Conservation (phyloP, 2,888 invertebrate genomes). For the Pristionchus exspectatus region DNA sequence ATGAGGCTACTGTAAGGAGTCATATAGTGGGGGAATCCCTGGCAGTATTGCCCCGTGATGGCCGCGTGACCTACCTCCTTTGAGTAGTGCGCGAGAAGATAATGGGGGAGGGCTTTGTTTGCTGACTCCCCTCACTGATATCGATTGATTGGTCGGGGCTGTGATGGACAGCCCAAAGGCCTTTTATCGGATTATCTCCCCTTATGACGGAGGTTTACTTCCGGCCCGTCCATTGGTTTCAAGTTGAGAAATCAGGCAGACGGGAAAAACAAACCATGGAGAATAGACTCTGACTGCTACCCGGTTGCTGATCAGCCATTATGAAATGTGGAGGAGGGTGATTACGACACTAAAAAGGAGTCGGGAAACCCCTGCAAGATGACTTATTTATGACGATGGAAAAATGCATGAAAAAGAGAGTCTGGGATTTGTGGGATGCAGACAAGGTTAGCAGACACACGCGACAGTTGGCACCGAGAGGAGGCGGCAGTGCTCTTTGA, state of each 20-base stretch:
- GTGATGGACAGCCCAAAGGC: conserved; percentile 36
- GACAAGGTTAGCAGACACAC: conserved; percentile 30
- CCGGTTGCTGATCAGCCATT: conserved; percentile 41
- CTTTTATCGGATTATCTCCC: conserved; percentile 28
- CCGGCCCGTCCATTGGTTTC: background rate
- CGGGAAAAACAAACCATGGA: conserved; percentile 14
- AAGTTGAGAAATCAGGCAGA: background rate
- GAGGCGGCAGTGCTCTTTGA: conserved; percentile 1
- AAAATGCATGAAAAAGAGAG: background rate
- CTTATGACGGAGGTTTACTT: conserved; percentile 12
- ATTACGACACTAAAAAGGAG: background rate
- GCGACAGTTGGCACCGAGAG: background rate
- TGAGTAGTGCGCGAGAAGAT: conserved; percentile 36
- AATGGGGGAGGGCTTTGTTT: conserved; percentile 29
- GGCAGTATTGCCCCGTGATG: background rate
- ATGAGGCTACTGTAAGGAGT: background rate
- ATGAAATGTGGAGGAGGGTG: background rate
- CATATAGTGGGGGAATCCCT: background rate
- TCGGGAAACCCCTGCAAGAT: conserved; percentile 7
- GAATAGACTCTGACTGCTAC: conserved; percentile 26
- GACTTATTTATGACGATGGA: conserved; percentile 6
- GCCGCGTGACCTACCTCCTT: conserved; percentile 5
- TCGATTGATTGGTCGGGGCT: background rate
- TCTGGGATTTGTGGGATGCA: background rate
- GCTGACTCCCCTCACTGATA: conserved; percentile 38